Base-by-base conservation (phyloP, 2,113 vertebrate species). In the Hiodon tergisus region DNA sequence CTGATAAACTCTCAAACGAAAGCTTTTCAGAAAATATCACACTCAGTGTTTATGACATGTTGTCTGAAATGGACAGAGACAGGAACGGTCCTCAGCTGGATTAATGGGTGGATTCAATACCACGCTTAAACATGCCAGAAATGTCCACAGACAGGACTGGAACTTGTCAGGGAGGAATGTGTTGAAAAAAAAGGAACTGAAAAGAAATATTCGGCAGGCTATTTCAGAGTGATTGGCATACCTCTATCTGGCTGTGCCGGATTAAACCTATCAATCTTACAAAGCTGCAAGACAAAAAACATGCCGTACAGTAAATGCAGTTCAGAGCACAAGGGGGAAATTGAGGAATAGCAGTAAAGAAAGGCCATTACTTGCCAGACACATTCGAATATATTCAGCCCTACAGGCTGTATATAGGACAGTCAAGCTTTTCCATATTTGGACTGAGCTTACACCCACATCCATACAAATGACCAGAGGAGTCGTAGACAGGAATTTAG, bases 1-100 rank as follows among this genome's bases (percentile, higher is more conserved):
- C 71, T 74, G 73, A 79, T 69, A 81, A 78, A 62, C 71, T 73
- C 68, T 77, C 73, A 72, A 81, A 79, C 78, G 79, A 75, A 66
- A 66, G 65, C 65, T 73, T 73, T 59, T 59, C 65, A 73, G 54
- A 77, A 72, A 13, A 60, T 57, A n/a, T 66, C 63, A 60, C 69
- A 73, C 66, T 69, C 54, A 57, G 47, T 57, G 62, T 69, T 75
- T 71, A 82, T 81, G 78, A 58, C 69, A 79, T 75, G 76, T 78
- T 70, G 79, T 73, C 63, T 46, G 69, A 53, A 53, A 60, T 8
- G 53, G 53, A 68, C 48, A 11, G 46, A 52, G 48, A n/a, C 48
- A 60, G 69, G 67, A 76, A 47, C 62, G 68, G 67, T 5, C 16
- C n/a, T 63, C 16, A 8, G 31, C 67, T 75, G 60, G 69, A 78